Evolutionary conservation across 1,140 invertebrate genomes (phyloP).

Genomic region (Drosophila pruinosa): DNA sequence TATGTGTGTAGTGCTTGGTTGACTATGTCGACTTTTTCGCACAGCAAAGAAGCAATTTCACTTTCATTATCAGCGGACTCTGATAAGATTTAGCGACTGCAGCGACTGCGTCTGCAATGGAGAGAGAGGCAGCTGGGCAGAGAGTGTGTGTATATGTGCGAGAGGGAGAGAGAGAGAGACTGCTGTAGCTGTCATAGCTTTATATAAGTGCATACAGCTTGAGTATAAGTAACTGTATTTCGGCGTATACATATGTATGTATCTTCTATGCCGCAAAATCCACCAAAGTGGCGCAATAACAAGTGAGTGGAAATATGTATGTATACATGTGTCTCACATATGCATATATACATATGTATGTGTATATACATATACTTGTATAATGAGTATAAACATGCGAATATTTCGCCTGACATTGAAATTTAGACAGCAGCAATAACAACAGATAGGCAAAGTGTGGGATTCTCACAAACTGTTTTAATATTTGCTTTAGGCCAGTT

Average conservation of each 20-base stretch:
- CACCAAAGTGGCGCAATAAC: slow-evolving; percentile 32
- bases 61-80: slow-evolving; percentile 72
- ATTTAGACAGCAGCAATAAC: slow-evolving; percentile 33
- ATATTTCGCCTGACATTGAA: slow-evolving; percentile 68
- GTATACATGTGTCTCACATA: no score
- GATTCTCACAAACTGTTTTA: slow-evolving; percentile 64
- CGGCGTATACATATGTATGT: slow-evolving; percentile 4
- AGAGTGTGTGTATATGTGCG: no score
- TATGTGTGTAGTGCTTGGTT: neutral
- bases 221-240: slow-evolving; percentile 6
- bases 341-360: neutral
- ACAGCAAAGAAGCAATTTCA: slow-evolving; percentile 52
- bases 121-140: neutral
- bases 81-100: slow-evolving; percentile 71
- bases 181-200: slow-evolving; percentile 56
- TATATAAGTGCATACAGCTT: slow-evolving; percentile 34
- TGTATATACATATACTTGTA: neutral
- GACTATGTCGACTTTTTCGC: neutral
- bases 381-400: slow-evolving; percentile 33
- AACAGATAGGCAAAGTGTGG: slow-evolving; percentile 39
- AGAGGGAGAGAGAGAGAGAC: neutral
- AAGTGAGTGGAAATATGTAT: slow-evolving; percentile 31
- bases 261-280: slow-evolving; percentile 8
- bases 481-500: slow-evolving; percentile 44
- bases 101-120: slow-evolving; percentile 57